Base-by-base conservation (phyloP, 2,888 invertebrate species). In the Apantesis nais region DNA sequence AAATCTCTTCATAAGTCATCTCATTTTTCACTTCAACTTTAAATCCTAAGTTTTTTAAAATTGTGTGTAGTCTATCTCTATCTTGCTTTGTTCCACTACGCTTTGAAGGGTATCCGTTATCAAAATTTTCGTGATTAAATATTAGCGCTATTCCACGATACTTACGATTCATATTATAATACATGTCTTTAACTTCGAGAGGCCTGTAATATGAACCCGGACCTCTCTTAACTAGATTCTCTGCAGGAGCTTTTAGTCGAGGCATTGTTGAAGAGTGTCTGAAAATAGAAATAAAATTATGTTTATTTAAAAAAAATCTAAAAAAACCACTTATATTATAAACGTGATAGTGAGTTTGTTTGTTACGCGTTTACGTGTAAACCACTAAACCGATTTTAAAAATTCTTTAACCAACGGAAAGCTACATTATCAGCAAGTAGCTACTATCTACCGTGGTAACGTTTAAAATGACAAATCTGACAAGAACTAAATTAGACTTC, bases 121-220 rank as follows among this genome's bases (percentile, higher is more conserved):
- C 96, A 86, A 99, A 99, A 82, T 95, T 91, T 90, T 98, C 97
- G 88, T 99, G 99, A 89, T 99, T 99, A 86, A 99, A 98, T 85
- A 99, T 98, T 16, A 98, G 89, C 4, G 99, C 99, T 78, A 96
- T 91, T 16, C 99, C 99, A 68, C 99, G 96, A 73, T 96, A 95
- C 78, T 96, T 95, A 89, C 98, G 97, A 83, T 96, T 96, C 98
- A 99, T 99, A 78, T 97, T 97, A 89, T 99, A 99, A 86, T 97
- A 97, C 70, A 70, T 70, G 25, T 66, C 58, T 67, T 60, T 64
- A 60, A 44, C 22, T 64, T 41, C 67, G 41, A 48, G 29, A 5
- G 71, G 63, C 8, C 12, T 39, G 44, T 58, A 41, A n/a, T 25
- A 55, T 7, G 71, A 31, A 12, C 37, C 48, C 22, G 25, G 41